Evolutionary conservation across 2,888 invertebrate genomes (phyloP).

Genomic region (Brenthis hecate): DNA sequence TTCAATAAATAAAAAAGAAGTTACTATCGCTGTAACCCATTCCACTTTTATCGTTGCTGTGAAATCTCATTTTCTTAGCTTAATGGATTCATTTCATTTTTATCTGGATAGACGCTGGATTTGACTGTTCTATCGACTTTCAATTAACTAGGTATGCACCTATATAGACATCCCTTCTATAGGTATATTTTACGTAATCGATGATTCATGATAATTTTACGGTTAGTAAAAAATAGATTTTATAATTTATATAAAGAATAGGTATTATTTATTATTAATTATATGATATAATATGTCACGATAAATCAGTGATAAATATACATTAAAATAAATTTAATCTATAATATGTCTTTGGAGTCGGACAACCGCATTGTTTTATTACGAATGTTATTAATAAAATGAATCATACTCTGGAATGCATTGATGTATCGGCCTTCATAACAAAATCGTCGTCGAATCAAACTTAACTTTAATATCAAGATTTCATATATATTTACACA

Average conservation of each 20-base stretch:
- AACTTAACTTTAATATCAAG: conserved; percentile 19
- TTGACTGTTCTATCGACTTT: too few species aligned
- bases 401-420: conserved; percentile 51
- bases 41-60: neutral
- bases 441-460: conserved; percentile 21
- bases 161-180: too few species aligned
- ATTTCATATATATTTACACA: conserved; percentile 6
- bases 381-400: conserved; percentile 45
- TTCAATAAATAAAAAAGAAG: neutral
- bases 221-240: too few species aligned
- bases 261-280: too few species aligned
- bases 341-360: neutral
- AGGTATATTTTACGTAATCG: too few species aligned
- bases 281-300: too few species aligned
- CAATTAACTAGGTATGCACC: too few species aligned
- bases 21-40: neutral
- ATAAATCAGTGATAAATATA: too few species aligned
- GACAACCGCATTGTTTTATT: conserved; percentile 43
- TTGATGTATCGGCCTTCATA: conserved; percentile 38
- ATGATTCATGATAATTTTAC: too few species aligned
- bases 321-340: neutral
- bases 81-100: conserved; percentile 15
- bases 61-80: neutral
- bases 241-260: too few species aligned
- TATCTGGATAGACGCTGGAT: neutral